Evolutionary conservation across 2,888 invertebrate species (phyloP).

Genomic region (Euzophera pinguis): DNA sequence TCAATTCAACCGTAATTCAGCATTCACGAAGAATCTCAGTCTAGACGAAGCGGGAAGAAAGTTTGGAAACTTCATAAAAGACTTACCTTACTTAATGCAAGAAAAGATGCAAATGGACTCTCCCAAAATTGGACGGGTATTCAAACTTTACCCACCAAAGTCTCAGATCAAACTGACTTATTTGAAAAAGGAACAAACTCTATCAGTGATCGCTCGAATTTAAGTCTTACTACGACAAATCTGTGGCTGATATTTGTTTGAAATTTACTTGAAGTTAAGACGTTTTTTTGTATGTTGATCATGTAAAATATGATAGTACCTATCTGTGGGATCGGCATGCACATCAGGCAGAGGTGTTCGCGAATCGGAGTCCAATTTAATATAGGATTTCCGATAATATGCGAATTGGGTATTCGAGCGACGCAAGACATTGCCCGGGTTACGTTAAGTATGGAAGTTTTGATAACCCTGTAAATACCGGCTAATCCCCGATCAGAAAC

Average conservation of each 20-base stretch:
- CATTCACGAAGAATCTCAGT: not conserved
- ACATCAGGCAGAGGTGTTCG: conserved; percentile 43
- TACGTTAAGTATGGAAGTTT: conserved; percentile 56
- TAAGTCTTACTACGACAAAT: conserved; percentile 17
- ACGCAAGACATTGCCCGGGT: conserved; percentile 47
- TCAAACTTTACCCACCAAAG: conserved; percentile 57
- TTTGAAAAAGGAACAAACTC: conserved; percentile 22
- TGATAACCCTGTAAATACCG: conserved; percentile 52
- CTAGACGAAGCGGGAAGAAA: conserved; percentile 18
- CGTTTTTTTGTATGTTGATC: conserved; percentile 24
- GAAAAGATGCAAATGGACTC: conserved; percentile 63
- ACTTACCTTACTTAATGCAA: conserved; percentile 46
- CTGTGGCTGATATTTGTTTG: conserved; percentile 28
- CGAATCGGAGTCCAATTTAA: conserved; percentile 46
- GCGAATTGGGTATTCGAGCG: conserved; percentile 48
- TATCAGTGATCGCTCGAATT: conserved; percentile 15
- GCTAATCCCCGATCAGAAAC: conserved; percentile 47
- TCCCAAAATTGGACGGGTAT: conserved; percentile 60
- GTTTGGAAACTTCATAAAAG: conserved; percentile 30
- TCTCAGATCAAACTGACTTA: conserved; percentile 34
- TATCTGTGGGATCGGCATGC: conserved; percentile 49
- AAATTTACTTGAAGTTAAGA: conserved; percentile 16
- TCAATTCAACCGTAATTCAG: conserved; percentile 14
- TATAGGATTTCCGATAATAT: conserved; percentile 60
- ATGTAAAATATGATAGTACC: conserved; percentile 53